Evolutionary conservation across 2,113 vertebrate genomes (phyloP), one percentile per base, ranked within the genome.

Genomic region (Cariama cristata): DNA sequence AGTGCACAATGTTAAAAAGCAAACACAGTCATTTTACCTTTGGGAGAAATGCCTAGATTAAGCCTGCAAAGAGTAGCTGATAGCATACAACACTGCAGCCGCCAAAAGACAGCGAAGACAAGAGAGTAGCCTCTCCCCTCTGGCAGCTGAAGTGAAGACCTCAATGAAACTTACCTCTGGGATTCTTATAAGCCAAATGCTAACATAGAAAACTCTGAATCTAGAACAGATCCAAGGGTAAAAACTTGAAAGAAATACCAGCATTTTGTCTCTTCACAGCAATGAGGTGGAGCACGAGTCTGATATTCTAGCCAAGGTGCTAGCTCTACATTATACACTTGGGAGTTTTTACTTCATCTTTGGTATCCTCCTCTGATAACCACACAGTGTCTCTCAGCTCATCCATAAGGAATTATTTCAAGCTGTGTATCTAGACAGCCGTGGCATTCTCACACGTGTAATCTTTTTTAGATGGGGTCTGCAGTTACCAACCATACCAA

Each of bases 1-100:
- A 88, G 40, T 14, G 56, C 38, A 86, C 64, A 93, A 53, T 62
- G 90, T n/a, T 50, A 91, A 88, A 95, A 95, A 88, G 75, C 90
- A 93, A 60, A 88, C 84, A 87, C 82, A 71, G 52, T 52, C 49
- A 56, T 93, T 93, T 86, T 67, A 94, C 27, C 49, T 86, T 59
- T 5, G 17, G 35, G 88, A 95, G 90, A 96, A 95, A 86, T 59
- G 82, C 17, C 92, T 93, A 92, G 68, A 95, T 86, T 30, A 74
- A 84, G 72, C 75, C 42, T 95, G 90, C 33, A 71, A 62, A 73
- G 24, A 45, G 32, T 8, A 73, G 30, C 62, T 90, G 50, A 86
- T 27, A 60, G 49, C 8, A 47, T 14, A 69, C 26, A 88, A 30
- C 10, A 26, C 12, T 16, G 14, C 53, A 82, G 52, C 50, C 58